These are phyloP conservation scores for Monopterus albus DNA, from an alignment of 2,113 vertebrate species.

Conservation along the genomic window DNA sequence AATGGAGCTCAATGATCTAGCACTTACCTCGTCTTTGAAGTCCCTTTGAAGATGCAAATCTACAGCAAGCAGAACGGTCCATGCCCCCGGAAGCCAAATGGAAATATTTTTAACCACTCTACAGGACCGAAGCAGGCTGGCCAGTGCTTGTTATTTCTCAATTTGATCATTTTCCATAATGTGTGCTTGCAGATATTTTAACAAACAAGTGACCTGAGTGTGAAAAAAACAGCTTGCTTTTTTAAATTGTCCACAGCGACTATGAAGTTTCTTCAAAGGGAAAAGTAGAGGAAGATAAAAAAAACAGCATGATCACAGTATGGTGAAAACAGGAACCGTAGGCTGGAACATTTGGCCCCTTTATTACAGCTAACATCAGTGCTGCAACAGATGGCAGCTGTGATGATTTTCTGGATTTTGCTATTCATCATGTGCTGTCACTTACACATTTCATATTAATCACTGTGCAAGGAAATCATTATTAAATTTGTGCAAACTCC, in stretches of 20 bases:
- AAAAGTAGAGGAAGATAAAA: background rate
- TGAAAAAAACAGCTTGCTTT: no score
- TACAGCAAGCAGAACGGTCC: slow-evolving; percentile 1
- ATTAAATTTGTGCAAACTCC: no score
- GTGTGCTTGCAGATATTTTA: no score
- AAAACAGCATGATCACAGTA: background rate
- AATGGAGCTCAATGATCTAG: slow-evolving; percentile 73
- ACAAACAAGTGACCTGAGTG: no score
- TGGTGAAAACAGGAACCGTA: background rate
- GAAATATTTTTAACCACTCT: slow-evolving; percentile 27
- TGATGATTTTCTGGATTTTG: background rate
- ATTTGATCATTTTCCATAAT: background rate
- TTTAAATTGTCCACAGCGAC: no score
- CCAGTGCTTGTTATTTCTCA: background rate
- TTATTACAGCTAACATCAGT: background rate
- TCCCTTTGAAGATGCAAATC: slow-evolving; percentile 73
- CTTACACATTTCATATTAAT: no score
- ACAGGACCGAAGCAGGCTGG: background rate
- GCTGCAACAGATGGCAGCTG: slow-evolving; percentile 24
- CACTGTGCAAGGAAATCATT: no score
- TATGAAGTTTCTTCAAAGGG: background rate
- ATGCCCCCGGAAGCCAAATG: slow-evolving; percentile 34
- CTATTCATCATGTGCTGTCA: no score
- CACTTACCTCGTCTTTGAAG: slow-evolving; percentile 76
- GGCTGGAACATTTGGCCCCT: background rate